Evolutionary conservation across 2,888 invertebrate species (phyloP), one percentile per base, ranked within the genome.

Genomic region (Pycnomerus fuliginosus): DNA sequence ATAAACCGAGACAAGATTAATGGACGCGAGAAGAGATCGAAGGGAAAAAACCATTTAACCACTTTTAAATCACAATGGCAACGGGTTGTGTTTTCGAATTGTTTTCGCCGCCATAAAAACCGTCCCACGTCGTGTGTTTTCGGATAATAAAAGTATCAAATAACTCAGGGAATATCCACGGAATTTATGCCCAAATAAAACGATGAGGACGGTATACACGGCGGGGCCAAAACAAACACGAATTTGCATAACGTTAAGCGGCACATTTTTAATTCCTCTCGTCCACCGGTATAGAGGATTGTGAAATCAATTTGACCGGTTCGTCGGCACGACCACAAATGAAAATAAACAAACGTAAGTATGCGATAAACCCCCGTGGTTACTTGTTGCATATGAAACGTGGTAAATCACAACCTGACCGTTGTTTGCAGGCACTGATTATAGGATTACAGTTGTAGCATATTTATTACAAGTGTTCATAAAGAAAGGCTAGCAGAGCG

Each of bases 1-100:
- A 69, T 69, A 69, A 67, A 62, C 60, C 49, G 53, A 8, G 51
- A 55, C 56, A 63, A 68, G 69, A 69, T 68, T 64, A 68, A 70
- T 69, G 65, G 63, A 60, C 54, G 44, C 16, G 25, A 22, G n/a
- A 16, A 30, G 29, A 24, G 31, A 16, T 15, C 33, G 14, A 32
- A 10, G 55, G 55, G 50, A n/a, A n/a, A 38, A 56, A 55, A 53
- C 53, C 53, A 55, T 44, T 56, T 55, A 56, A 52, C 53, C 50
- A 52, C 48, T 47, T 40, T 53, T 45, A 48, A 48, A 48, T 48
- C 48, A 48, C 35, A 29, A 27, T n/a, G n/a, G 29, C 40, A 30
- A 41, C 32, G 44, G 35, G 39, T 11, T 32, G 33, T 12, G 5
- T 8, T 8, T 28, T 28, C 35, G 31, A 36, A 41, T 48, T 37